Percentiles rank a stretch among this genome's conserved stretches.
Evolutionary conservation across 2,888 invertebrate genomes (phyloP).

Genomic region (Chymomyza fuscimana): DNA sequence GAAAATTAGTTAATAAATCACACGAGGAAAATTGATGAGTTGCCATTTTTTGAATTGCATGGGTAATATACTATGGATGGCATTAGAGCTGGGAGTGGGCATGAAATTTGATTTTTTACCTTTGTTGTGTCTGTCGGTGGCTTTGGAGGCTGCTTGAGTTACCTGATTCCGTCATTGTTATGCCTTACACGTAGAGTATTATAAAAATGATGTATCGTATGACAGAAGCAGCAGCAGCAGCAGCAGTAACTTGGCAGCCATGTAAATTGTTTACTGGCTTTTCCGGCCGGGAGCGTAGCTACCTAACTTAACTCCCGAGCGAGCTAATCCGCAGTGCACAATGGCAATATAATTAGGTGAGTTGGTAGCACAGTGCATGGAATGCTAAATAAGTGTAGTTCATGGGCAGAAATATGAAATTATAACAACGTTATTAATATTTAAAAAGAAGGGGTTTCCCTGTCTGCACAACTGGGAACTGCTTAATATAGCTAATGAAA

Average conservation of each 20-base stretch:
- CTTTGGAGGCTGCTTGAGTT: conserved; percentile 27
- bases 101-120: conserved; percentile 43
- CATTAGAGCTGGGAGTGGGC: not conserved
- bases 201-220: conserved; percentile 61
- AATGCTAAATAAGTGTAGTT: conserved; percentile 43
- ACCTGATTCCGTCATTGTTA: conserved; percentile 35
- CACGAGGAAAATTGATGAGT: conserved; percentile 72
- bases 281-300: not conserved
- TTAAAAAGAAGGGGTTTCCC: not conserved
- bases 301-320: conserved; percentile 28
- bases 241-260: conserved; percentile 2
- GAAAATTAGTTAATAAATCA: conserved; percentile 73
- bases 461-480: too few relatives aligned
- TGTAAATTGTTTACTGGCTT: not conserved
- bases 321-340: conserved; percentile 30
- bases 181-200: conserved; percentile 57
- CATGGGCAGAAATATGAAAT: not conserved
- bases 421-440: not conserved
- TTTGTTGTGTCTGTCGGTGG: conserved; percentile 22
- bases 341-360: conserved; percentile 51
- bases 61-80: conserved; percentile 12
- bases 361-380: conserved; percentile 32
- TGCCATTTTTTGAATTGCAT: conserved; percentile 38
- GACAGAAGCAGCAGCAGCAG: conserved; percentile 10
- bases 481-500: not conserved